These are phyloP conservation scores for Globicephala melas DNA, from an alignment of 2,113 vertebrate species.

Conservation along the genomic window DNA sequence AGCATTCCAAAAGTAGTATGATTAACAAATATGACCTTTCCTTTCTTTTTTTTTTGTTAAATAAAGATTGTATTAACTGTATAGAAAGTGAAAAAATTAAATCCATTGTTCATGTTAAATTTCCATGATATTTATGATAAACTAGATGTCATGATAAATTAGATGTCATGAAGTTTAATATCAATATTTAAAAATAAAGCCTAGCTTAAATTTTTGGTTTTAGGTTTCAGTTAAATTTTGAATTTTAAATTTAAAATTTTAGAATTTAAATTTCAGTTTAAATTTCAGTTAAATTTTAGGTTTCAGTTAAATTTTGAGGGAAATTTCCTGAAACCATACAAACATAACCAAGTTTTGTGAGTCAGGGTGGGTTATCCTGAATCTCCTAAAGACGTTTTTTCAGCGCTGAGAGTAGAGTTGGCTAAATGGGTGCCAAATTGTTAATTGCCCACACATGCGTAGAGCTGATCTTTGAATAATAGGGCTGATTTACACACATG, in stretches of 20 bases:
- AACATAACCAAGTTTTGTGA: neutral
- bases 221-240: slow-evolving; percentile 10
- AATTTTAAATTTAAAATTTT: neutral
- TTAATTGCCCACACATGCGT: neutral
- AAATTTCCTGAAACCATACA: neutral
- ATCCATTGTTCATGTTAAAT: neutral
- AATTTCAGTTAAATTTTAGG: neutral
- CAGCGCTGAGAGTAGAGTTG: neutral
- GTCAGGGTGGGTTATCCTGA: neutral
- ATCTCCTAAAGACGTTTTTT: neutral
- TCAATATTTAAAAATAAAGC: neutral
- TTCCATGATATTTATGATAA: neutral
- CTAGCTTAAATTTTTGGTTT: neutral
- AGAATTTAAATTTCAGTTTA: too few species aligned
- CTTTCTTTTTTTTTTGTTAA: slow-evolving; percentile 47
- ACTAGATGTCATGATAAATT: neutral
- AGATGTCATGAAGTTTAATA: neutral
- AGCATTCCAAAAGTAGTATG: neutral
- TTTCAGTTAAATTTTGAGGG: slow-evolving; percentile 15
- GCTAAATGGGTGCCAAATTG: neutral
- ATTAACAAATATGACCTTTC: slow-evolving; percentile 50
- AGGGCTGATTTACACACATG: neutral
- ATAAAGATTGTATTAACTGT: slow-evolving; percentile 27
- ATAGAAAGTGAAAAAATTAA: slow-evolving; percentile 4
- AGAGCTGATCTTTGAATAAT: neutral